Base-by-base conservation (phyloP, 2,888 invertebrate species). In the Ornithoptera priamus region DNA sequence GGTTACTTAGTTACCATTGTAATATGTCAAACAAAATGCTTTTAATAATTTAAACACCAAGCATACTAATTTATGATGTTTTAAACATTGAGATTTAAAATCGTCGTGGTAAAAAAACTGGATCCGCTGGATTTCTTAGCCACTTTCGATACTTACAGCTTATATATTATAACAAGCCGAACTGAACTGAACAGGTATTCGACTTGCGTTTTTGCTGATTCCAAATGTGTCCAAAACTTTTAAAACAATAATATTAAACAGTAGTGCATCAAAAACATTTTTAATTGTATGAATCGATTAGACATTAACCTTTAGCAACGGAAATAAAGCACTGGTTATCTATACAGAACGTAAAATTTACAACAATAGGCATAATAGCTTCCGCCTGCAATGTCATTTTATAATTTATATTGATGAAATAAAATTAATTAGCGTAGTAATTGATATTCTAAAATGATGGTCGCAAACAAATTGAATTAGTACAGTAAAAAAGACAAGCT, bases 111-210 rank as follows among this genome's bases (percentile, higher is more conserved):
- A 46, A 50, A 67, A 70, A 72, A 77, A 75, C 73, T 73, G 74
- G 74, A 68, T 62, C 65, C 71, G 72, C 71, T 69, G 73, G 74
- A 77, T 76, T 74, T 75, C 74, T 74, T 75, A 71, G 71, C 71
- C 75, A 76, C 76, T 77, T 76, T 78, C 77, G 73, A 75, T 75
- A 70, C 69, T 62, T 72, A 72, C 71, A n/a, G 20, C n/a, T 62
- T 69, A 18, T 66, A 53, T 57, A 30, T 59, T 64, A 63, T 62
- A 67, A 69, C 69, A 71, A 65, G 70, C 69, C 62, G 69, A 57
- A 17, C n/a, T 46, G 56, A n/a, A 56, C 30, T 66, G 69, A 72
- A 75, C 75, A 69, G 72, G 73, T 73, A 72, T 73, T 56, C 17
- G 69, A 70, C 65, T 68, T 65, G 59, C 58, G 60, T 69, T 67